Evolutionary conservation across 2,113 vertebrate genomes (phyloP).

Genomic region (Rafetus swinhoei): DNA sequence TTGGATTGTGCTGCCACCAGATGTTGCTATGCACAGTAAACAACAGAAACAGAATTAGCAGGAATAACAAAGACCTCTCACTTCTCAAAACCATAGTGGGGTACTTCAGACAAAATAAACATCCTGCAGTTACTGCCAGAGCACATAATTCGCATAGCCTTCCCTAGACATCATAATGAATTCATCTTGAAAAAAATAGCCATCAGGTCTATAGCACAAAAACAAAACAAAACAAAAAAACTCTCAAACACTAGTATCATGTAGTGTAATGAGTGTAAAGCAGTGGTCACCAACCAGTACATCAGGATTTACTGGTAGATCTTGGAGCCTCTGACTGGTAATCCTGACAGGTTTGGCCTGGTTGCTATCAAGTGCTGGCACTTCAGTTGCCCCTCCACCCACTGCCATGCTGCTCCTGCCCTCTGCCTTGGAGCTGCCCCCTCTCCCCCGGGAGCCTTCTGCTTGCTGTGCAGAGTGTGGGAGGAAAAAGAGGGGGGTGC

Average conservation of each 20-base stretch:
- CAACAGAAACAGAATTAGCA: background rate
- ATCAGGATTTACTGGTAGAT: too few species aligned
- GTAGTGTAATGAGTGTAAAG: fast-evolving
- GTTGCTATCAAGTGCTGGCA: too few species aligned
- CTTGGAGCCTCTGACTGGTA: too few species aligned
- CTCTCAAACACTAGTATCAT: background rate
- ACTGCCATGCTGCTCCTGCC: too few species aligned
- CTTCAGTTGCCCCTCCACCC: too few species aligned
- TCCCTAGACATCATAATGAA: background rate
- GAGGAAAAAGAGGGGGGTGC: background rate
- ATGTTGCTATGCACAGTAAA: background rate
- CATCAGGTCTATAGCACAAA: background rate
- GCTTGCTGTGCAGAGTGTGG: background rate
- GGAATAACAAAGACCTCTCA: background rate
- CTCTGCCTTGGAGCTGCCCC: too few species aligned
- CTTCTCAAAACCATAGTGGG: background rate
- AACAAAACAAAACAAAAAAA: background rate
- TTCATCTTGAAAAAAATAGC: background rate
- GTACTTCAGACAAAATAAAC: background rate
- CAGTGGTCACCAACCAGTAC: too few species aligned
- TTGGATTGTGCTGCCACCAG: background rate
- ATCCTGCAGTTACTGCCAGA: background rate
- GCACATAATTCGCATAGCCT: background rate
- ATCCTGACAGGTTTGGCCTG: too few species aligned
- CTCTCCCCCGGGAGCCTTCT: too few species aligned